These are phyloP conservation scores for Montipora capricornis DNA, from an alignment of 64 coral and sea anemone species.

Conservation along the genomic window DNA sequence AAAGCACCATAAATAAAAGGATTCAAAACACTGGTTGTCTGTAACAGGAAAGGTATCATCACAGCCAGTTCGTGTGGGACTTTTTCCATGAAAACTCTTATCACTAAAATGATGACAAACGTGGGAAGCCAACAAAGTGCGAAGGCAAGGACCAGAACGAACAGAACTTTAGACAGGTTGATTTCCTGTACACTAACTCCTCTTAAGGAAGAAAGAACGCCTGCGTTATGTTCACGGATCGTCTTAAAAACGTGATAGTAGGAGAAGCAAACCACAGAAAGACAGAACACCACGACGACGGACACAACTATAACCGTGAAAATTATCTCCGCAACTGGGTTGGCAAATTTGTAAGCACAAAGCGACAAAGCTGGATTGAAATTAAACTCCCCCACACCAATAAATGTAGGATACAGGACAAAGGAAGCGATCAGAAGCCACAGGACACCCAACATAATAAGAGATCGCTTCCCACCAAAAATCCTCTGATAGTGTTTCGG, in stretches of 20 bases:
- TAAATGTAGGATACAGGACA: neutral
- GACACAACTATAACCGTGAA: constrained; percentile 7
- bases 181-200: constrained; percentile 24
- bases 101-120: constrained; percentile 18
- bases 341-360: constrained; percentile 30
- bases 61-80: constrained; percentile 16
- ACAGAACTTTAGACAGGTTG: constrained; percentile 17
- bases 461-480: neutral
- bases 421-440: constrained; percentile 30
- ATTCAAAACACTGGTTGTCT: constrained; percentile 32
- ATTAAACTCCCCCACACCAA: neutral
- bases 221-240: neutral
- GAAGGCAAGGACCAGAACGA: constrained; percentile 24
- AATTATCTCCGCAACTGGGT: neutral
- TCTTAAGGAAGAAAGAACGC: neutral
- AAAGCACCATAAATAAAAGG: constrained; percentile 31
- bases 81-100: neutral
- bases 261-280: constrained; percentile 8
- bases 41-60: constrained; percentile 22
- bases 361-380: neutral
- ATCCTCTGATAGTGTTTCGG: neutral
- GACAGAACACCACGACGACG: constrained; percentile 2
- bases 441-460: neutral
- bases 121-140: constrained; percentile 27
- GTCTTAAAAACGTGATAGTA: constrained; percentile 29